Conservation (phyloP, 2,113 vertebrate species). For the Callocephalon fimbriatum region DNA sequence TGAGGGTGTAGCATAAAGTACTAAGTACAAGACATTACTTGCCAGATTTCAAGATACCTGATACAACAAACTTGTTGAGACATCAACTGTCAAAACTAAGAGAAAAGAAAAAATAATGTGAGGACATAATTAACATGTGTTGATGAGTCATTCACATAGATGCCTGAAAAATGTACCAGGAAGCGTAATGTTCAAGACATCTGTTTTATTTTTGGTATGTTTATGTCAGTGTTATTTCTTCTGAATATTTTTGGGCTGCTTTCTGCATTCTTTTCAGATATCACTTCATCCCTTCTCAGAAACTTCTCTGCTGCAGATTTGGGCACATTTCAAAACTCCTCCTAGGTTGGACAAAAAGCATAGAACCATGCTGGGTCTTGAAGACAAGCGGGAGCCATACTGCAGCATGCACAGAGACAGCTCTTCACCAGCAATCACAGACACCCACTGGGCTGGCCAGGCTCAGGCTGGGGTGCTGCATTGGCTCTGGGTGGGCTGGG, state of each 20-base stretch:
- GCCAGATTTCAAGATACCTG: slow-evolving; percentile 13
- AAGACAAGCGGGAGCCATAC: not conserved
- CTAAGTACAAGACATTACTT: not conserved
- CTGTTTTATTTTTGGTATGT: slow-evolving; percentile 41
- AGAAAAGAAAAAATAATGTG: not conserved
- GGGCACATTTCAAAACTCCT: slow-evolving; percentile 49
- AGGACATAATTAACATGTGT: not conserved
- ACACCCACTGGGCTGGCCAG: not conserved
- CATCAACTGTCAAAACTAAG: slow-evolving; percentile 15
- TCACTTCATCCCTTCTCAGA: not conserved
- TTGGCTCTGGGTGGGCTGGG: not conserved
- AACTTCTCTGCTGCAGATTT: not conserved
- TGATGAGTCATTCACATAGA: not conserved
- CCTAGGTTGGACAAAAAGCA: slow-evolving; percentile 7
- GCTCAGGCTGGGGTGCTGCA: not conserved
- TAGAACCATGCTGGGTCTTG: slow-evolving; percentile 25
- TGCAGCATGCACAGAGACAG: not conserved
- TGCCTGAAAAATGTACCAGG: slow-evolving; percentile 13
- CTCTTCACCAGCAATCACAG: not conserved
- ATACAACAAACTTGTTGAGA: slow-evolving; percentile 1
- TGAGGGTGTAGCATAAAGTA: not conserved
- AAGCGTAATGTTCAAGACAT: not conserved
- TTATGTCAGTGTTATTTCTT: not conserved
- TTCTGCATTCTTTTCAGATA: not conserved
- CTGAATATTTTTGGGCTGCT: slow-evolving; percentile 4